These are phyloP conservation scores for Drosophila lutescens DNA, from an alignment of 2,888 invertebrate species.

Conservation along the genomic window DNA sequence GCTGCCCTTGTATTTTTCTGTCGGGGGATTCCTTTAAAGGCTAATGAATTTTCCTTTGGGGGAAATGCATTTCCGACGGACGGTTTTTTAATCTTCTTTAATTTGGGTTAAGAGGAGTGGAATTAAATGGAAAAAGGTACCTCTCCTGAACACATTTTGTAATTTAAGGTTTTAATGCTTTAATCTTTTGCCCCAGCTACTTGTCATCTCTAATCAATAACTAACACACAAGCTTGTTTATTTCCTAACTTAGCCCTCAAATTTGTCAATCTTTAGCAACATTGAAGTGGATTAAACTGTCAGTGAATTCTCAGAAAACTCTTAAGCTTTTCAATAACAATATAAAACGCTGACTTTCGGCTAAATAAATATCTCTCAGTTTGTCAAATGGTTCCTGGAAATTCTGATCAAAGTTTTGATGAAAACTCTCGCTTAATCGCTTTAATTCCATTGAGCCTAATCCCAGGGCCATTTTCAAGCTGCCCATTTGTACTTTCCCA, in stretches of 20 bases:
- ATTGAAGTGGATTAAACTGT: slow-evolving; percentile 14
- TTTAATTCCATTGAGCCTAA: slow-evolving; percentile 46
- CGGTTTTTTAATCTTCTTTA: not conserved
- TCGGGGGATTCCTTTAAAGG: slow-evolving; percentile 3
- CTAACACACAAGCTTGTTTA: slow-evolving; percentile 1
- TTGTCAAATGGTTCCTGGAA: slow-evolving; percentile 28
- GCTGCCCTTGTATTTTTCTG: slow-evolving; percentile 2
- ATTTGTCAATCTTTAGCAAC: not conserved
- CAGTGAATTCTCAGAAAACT: slow-evolving; percentile 1
- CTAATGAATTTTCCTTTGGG: slow-evolving; percentile 18
- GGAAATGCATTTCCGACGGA: slow-evolving; percentile 2
- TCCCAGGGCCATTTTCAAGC: slow-evolving; percentile 47
- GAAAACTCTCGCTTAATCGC: slow-evolving; percentile 22
- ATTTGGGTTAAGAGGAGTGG: not conserved
- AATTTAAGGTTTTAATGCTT: not conserved
- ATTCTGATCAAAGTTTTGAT: slow-evolving; percentile 11
- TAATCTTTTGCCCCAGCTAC: not conserved
- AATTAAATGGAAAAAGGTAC: too few relatives aligned
- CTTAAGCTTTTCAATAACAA: slow-evolving; percentile 23
- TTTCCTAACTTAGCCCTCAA: not conserved
- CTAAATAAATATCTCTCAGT: not conserved
- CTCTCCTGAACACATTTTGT: not conserved
- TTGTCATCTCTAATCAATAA: not conserved
- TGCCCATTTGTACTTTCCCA: slow-evolving; percentile 10
- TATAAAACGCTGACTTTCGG: slow-evolving; percentile 12